A percentile compares a stretch with the other conserved stretches of the same genome.
Evolutionary conservation across 2,113 vertebrate species (phyloP).

Genomic region (Corythornis cristatus): DNA sequence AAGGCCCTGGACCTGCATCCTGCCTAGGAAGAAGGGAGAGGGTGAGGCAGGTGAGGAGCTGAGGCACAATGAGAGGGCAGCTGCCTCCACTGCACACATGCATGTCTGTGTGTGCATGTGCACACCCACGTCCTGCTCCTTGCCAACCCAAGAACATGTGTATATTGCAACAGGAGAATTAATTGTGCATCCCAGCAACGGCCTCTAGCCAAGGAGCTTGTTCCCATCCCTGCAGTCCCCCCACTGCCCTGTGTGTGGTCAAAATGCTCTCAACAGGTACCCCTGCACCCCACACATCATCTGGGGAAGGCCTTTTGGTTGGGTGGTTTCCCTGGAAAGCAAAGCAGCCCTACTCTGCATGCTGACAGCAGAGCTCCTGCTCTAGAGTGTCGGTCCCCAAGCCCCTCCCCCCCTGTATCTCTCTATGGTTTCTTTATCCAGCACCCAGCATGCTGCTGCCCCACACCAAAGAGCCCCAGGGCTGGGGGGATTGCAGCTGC

Average conservation of each 20-base stretch:
- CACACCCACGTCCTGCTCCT: background rate
- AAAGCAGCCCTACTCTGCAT: background rate
- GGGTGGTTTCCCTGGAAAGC: background rate
- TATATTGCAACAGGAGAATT: background rate
- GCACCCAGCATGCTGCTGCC: background rate
- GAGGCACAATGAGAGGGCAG: background rate
- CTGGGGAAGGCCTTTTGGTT: background rate
- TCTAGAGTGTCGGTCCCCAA: background rate
- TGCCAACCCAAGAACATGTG: fast-evolving
- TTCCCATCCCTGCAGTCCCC: background rate
- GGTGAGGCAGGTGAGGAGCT: fast-evolving
- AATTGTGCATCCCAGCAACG: background rate
- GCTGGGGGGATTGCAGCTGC: background rate
- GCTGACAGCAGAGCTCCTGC: background rate
- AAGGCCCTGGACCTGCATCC: constrained; percentile 84
- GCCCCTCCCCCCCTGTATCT: background rate
- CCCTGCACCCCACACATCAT: background rate
- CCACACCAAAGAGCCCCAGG: background rate
- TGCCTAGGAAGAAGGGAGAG: constrained; percentile 48
- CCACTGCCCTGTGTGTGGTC: fast-evolving
- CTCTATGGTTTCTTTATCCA: background rate
- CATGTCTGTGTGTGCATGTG: background rate
- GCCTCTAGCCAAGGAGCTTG: background rate
- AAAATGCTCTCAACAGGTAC: background rate
- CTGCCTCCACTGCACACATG: background rate